These are phyloP conservation scores for Melanocharis versteri DNA, from an alignment of 2,113 vertebrate genomes.

Conservation along the genomic window DNA sequence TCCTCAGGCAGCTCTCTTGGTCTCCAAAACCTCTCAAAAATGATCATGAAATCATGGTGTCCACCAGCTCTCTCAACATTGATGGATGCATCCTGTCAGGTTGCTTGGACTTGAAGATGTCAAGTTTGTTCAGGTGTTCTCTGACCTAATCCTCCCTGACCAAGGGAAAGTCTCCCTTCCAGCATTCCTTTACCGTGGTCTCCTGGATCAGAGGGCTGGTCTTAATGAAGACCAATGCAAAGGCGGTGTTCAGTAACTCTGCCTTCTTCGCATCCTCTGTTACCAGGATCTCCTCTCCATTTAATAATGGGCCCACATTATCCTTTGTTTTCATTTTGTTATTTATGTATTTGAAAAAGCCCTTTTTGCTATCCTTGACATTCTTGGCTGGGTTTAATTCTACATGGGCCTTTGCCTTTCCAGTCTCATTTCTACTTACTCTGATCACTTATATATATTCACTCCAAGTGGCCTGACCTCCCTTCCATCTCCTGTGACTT, in stretches of 20 bases:
- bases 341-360: background rate
- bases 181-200: background rate
- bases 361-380: background rate
- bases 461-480: background rate
- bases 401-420: background rate
- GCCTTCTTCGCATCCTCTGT: background rate
- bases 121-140: background rate
- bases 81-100: no score
- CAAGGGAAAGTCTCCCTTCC: background rate
- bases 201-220: background rate
- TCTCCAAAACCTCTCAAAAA: background rate
- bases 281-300: background rate
- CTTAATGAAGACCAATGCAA: background rate
- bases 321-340: background rate
- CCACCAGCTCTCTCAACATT: background rate
- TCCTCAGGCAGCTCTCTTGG: background rate
- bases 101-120: background rate
- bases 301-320: background rate
- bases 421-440: background rate
- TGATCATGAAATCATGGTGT: no score
- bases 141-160: background rate
- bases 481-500: background rate
- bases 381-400: background rate
- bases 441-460: background rate
- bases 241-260: accelerated